phyloP scores from a whole-genome alignment of 2,797 vertebrate species.

The Propithecus perrieri region DNA sequence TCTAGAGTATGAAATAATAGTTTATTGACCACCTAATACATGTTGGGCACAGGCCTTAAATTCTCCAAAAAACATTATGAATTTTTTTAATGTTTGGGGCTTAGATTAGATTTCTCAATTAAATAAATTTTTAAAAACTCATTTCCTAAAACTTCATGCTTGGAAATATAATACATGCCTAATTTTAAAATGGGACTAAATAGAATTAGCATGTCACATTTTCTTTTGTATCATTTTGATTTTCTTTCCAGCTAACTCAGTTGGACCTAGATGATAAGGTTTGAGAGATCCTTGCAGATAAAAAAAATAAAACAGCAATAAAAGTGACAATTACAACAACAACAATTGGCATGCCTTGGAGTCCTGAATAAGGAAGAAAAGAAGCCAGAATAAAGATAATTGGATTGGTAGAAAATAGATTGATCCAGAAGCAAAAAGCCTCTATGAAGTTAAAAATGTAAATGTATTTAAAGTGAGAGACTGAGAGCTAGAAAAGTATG shows the following conservation, averaged over 20 bases:
- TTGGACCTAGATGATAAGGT: not conserved
- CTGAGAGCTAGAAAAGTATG: not conserved
- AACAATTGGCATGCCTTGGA: not conserved
- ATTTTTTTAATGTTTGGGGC: not conserved
- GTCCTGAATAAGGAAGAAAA: not conserved
- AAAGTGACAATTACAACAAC: not conserved
- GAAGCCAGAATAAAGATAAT: not conserved
- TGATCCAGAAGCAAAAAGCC: not conserved
- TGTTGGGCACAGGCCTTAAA: not conserved
- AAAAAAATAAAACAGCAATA: not conserved
- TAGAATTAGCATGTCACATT: not conserved
- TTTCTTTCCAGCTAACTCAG: not conserved
- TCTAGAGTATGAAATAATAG: not conserved
- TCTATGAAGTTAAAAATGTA: not conserved
- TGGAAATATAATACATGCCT: not conserved
- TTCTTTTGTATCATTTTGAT: not conserved
- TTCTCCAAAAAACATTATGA: not conserved
- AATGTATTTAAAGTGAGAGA: not conserved
- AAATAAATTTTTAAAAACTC: not conserved
- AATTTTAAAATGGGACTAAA: not conserved
- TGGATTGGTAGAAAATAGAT: not conserved
- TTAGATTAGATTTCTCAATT: not conserved
- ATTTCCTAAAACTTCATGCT: not conserved
- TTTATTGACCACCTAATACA: not conserved
- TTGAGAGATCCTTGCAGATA: not conserved